A percentile compares a stretch with the other conserved stretches of the same genome.
Conservation (phyloP, 2,113 vertebrate species). For the Prochilodus magdalenae region DNA sequence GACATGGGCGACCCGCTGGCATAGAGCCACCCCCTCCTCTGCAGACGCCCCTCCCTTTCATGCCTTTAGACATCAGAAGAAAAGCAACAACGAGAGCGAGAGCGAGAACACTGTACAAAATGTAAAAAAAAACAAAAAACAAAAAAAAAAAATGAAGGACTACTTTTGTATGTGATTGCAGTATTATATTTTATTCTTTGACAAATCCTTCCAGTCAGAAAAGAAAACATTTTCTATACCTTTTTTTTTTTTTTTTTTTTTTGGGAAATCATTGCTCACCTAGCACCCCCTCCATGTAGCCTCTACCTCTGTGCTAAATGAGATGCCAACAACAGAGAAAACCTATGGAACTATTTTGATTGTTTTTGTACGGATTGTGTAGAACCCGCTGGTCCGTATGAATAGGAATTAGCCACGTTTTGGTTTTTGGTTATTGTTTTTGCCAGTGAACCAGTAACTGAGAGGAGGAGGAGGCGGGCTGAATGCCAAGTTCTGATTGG, state of each 20-base stretch:
- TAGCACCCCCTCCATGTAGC: constrained; percentile 68
- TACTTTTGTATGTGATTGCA: constrained; percentile 99
- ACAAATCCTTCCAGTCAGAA: constrained; percentile 69
- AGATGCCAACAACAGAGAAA: constrained; percentile 71
- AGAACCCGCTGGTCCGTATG: constrained; percentile 65
- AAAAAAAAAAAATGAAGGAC: constrained; percentile 92
- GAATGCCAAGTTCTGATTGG: constrained; percentile 67
- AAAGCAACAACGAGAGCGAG: constrained; percentile 70
- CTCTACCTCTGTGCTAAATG: constrained; percentile 83
- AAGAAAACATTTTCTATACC: constrained; percentile 80
- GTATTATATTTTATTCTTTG: constrained; percentile 92
- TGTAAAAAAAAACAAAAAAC: constrained; percentile 84
- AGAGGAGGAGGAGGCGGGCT: constrained; percentile 28
- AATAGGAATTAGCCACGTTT: constrained; percentile 56
- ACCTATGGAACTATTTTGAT: constrained; percentile 65
- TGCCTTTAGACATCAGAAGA: constrained; percentile 75
- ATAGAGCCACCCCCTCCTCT: constrained; percentile 73
- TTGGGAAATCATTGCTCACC: constrained; percentile 63
- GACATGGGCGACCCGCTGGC: constrained; percentile 93
- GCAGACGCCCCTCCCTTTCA: constrained; percentile 61
- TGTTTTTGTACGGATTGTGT: constrained; percentile 79
- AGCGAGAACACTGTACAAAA: constrained; percentile 90
- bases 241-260: constrained; percentile 66
- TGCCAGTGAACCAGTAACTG: constrained; percentile 57
- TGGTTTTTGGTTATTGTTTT: constrained; percentile 28